Evolutionary conservation across 2,797 vertebrate species (phyloP).

Genomic region (Poecilia wingei): DNA sequence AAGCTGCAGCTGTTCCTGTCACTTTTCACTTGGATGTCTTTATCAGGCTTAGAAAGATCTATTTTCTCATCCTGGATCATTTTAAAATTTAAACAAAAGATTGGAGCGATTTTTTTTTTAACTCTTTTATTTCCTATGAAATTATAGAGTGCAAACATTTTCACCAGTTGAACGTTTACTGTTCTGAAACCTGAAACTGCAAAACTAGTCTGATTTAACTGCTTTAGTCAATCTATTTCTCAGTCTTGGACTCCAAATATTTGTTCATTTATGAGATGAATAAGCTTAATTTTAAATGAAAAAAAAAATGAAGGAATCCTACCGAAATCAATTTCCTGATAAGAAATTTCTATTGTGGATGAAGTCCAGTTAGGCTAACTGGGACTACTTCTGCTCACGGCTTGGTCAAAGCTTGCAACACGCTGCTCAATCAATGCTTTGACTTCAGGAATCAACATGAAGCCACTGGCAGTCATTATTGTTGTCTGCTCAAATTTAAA

Average conservation of each 20-base stretch:
- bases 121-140: not conserved
- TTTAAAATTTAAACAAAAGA: not conserved
- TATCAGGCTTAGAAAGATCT: not conserved
- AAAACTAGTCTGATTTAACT: not conserved
- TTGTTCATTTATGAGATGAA: not conserved
- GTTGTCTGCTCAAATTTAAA: no score
- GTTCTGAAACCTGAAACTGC: not conserved
- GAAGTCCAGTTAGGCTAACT: no score
- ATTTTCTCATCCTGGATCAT: not conserved
- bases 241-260: not conserved
- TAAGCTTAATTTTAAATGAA: not conserved
- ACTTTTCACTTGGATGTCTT: constrained; percentile 24
- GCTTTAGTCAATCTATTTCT: not conserved
- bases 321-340: no score
- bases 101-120: not conserved
- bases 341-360: no score
- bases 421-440: no score
- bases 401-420: no score
- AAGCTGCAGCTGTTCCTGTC: constrained; percentile 16
- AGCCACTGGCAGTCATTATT: no score
- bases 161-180: not conserved
- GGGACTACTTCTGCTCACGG: no score
- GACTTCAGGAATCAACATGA: no score
- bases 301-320: no score
- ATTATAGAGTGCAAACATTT: not conserved